phyloP scores from a whole-genome alignment of 1,140 invertebrate species.

The Pachyrhynchus sulphureomaculatus region DNA sequence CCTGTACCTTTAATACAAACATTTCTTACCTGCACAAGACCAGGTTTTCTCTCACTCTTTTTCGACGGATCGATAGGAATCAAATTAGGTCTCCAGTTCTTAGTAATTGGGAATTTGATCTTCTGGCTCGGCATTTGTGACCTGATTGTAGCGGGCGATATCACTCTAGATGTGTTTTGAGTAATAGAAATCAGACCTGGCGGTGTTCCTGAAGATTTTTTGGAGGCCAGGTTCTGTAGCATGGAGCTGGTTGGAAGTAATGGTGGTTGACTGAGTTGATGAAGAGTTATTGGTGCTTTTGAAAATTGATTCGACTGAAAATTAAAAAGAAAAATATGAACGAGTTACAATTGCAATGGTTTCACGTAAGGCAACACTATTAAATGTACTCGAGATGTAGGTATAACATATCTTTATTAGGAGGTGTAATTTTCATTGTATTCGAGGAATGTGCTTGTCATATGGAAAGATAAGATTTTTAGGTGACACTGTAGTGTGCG shows the following conservation, averaged over 20 bases:
- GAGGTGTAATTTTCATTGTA: too few relatives aligned
- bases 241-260: conserved; percentile 21
- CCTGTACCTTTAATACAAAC: too few relatives aligned
- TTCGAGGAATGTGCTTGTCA: too few relatives aligned
- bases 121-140: conserved; percentile 53
- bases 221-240: conserved; percentile 25
- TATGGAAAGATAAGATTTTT: too few relatives aligned
- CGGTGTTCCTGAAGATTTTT: conserved; percentile 37
- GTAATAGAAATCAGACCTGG: conserved; percentile 47
- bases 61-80: conserved; percentile 60
- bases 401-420: too few relatives aligned
- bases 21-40: conserved; percentile 44
- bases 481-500: too few relatives aligned
- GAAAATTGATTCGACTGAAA: conserved; percentile 29
- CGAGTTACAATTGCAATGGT: not conserved
- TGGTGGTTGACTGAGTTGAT: conserved; percentile 46
- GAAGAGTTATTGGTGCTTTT: conserved; percentile 46
- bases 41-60: conserved; percentile 43
- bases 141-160: conserved; percentile 37
- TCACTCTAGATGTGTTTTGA: conserved; percentile 36
- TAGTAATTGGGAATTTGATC: conserved; percentile 52
- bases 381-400: too few relatives aligned
- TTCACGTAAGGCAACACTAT: not conserved
- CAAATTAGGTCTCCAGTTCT: conserved; percentile 67
- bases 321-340: not conserved